These are phyloP conservation scores for Calliopsis andreniformis DNA, from an alignment of 1,140 invertebrate species.

Conservation along the genomic window DNA sequence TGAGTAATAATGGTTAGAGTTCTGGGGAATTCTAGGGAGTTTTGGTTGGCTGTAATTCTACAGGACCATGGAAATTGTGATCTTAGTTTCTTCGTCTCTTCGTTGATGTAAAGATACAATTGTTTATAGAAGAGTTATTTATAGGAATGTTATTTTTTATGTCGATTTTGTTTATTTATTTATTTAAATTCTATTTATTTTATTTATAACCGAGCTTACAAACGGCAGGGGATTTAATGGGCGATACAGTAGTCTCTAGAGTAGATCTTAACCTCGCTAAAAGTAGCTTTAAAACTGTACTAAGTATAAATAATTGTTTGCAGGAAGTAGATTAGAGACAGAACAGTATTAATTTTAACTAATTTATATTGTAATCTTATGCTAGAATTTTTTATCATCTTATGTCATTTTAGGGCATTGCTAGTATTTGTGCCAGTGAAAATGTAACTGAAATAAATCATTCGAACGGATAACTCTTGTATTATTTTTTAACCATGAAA, in stretches of 20 bases:
- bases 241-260: background rate
- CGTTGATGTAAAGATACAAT: too few species aligned
- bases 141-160: background rate
- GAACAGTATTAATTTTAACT: constrained; percentile 33
- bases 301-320: background rate
- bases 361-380: constrained; percentile 1
- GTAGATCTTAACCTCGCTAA: constrained; percentile 29
- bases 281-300: constrained; percentile 20
- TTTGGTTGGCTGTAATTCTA: too few species aligned
- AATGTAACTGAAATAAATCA: constrained; percentile 71
- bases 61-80: too few species aligned
- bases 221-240: background rate
- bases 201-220: background rate
- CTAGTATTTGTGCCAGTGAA: constrained; percentile 57
- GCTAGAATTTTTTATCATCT: background rate
- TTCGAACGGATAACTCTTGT: constrained; percentile 49
- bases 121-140: background rate
- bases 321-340: background rate
- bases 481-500: constrained; percentile 15
- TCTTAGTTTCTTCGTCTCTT: too few species aligned
- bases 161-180: too few species aligned
- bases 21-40: background rate
- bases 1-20: background rate
- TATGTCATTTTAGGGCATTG: constrained; percentile 64
- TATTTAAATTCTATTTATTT: background rate